These are phyloP conservation scores for Stegodyphus mimosarum DNA, from an alignment of 1,140 invertebrate species.

Conservation along the genomic window DNA sequence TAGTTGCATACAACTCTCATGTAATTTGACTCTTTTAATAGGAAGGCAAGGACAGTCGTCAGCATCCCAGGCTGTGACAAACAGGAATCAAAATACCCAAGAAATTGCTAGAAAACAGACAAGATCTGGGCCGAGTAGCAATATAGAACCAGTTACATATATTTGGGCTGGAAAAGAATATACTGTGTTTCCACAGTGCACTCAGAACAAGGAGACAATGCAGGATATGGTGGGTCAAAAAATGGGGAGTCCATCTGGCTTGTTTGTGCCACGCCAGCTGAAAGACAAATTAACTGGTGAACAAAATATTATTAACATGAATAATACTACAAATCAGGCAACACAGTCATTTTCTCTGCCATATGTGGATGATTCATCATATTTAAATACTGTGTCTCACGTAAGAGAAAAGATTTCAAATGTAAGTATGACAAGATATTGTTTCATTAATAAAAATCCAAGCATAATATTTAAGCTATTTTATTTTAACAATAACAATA, in stretches of 20 bases:
- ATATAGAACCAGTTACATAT: constrained; percentile 42
- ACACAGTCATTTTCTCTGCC: neutral
- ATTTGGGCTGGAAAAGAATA: constrained; percentile 61
- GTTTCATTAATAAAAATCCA: too few relatives aligned
- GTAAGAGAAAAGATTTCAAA: constrained; percentile 35
- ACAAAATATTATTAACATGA: too few relatives aligned
- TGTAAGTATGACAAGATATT: constrained; percentile 13
- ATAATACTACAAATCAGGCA: too few relatives aligned
- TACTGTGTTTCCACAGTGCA: constrained; percentile 28
- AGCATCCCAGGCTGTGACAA: too few relatives aligned
- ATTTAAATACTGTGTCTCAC: constrained; percentile 39
- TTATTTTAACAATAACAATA: too few relatives aligned
- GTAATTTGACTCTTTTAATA: too few relatives aligned
- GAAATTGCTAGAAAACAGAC: neutral
- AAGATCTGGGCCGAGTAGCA: neutral
- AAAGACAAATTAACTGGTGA: neutral
- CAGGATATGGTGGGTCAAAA: too few relatives aligned
- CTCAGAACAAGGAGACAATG: too few relatives aligned
- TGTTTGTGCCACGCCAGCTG: constrained; percentile 37
- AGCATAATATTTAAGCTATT: too few relatives aligned
- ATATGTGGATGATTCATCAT: constrained; percentile 1
- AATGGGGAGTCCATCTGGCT: neutral
- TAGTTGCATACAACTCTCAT: too few relatives aligned
- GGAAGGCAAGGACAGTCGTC: too few relatives aligned
- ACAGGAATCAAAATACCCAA: too few relatives aligned